A percentile compares a stretch with the other conserved stretches of the same genome.
phyloP scores from a whole-genome alignment of 2,888 invertebrate genomes.

The Conistra vaccinii region DNA sequence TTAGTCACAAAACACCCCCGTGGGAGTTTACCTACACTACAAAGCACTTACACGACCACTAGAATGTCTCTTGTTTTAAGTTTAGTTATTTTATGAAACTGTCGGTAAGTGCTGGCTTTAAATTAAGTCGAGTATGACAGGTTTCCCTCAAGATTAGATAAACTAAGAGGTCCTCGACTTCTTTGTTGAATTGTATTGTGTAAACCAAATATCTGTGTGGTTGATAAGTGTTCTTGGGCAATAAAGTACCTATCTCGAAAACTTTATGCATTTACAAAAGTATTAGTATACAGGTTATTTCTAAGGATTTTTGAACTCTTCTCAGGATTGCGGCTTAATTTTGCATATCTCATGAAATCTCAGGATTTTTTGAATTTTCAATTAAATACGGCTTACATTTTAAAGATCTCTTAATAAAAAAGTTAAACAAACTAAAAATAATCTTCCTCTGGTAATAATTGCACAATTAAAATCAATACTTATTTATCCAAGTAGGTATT shows the following conservation, averaged over 20 bases:
- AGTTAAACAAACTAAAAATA: too few relatives aligned
- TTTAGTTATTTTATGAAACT: slow-evolving; percentile 56
- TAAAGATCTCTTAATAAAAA: too few relatives aligned
- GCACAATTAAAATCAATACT: too few relatives aligned
- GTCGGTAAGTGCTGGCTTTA: slow-evolving; percentile 45
- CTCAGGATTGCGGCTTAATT: too few relatives aligned
- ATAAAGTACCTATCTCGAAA: slow-evolving; percentile 4
- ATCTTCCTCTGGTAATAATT: too few relatives aligned
- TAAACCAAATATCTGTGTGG: slow-evolving; percentile 26
- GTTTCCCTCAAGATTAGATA: slow-evolving; percentile 55
- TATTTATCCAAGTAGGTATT: too few relatives aligned
- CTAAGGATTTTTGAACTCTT: too few relatives aligned
- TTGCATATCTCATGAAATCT: too few relatives aligned
- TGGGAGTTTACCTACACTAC: slow-evolving; percentile 37
- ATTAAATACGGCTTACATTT: too few relatives aligned
- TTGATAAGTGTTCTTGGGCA: background rate
- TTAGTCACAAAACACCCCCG: slow-evolving; percentile 48
- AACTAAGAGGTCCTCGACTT: slow-evolving; percentile 37
- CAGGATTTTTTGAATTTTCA: too few relatives aligned
- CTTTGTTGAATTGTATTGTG: slow-evolving; percentile 32
- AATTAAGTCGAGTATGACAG: slow-evolving; percentile 52
- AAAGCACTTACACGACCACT: slow-evolving; percentile 29
- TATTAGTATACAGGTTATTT: background rate
- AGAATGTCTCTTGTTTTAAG: slow-evolving; percentile 55
- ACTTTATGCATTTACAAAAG: background rate